Percentiles rank a stretch among this genome's conserved stretches.
Evolutionary conservation across 2,113 vertebrate species (phyloP).

Genomic region (Phodopus roborovskii): DNA sequence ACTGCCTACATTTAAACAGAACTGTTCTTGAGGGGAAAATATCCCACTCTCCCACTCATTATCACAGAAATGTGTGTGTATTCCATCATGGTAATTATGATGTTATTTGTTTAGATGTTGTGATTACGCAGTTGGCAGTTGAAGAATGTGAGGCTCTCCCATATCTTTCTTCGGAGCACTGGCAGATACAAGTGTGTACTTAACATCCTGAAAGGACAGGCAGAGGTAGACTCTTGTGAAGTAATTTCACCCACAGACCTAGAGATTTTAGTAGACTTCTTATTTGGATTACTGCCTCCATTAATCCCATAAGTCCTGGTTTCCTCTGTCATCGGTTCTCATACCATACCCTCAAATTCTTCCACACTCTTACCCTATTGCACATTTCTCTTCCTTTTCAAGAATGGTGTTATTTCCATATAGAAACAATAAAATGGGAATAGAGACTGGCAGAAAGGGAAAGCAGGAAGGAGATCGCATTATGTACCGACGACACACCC

Average conservation of each 20-base stretch:
- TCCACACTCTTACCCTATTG: background rate
- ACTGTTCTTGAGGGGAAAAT: background rate
- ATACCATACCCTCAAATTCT: background rate
- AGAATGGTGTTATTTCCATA: background rate
- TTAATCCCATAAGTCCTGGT: background rate
- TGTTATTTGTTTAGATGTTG: background rate
- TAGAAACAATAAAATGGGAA: background rate
- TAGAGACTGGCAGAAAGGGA: background rate
- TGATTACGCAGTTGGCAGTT: background rate
- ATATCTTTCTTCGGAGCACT: background rate
- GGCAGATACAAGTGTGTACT: background rate
- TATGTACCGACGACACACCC: too few species aligned
- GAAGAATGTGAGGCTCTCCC: background rate
- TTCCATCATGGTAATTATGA: fast-evolving
- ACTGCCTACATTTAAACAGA: background rate
- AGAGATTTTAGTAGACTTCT: too few species aligned
- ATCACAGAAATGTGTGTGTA: too few species aligned
- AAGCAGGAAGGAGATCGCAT: background rate
- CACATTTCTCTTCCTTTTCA: background rate
- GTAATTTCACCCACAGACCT: background rate
- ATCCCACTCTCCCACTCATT: fast-evolving
- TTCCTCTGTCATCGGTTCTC: background rate
- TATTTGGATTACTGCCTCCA: background rate
- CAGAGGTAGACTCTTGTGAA: background rate
- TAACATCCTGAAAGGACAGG: background rate